phyloP scores from a whole-genome alignment of 2,113 vertebrate species.

The Lasiurus borealis region DNA sequence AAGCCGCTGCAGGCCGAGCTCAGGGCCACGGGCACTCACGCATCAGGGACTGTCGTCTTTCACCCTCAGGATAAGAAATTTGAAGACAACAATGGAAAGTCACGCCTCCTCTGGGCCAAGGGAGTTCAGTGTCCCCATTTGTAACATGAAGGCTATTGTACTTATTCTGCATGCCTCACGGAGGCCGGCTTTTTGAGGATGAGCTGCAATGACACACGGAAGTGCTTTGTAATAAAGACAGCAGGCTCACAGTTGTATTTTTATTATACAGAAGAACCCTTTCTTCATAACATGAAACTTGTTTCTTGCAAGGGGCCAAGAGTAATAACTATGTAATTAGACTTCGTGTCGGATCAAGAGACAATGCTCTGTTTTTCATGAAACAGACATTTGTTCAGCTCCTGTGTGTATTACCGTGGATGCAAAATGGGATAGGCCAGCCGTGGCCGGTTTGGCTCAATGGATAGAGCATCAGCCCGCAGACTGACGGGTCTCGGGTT shows the following conservation, averaged over 20 bases:
- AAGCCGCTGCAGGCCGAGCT: too few relatives aligned
- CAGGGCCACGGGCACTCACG: neutral
- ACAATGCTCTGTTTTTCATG: constrained; percentile 51
- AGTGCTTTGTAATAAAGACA: constrained; percentile 38
- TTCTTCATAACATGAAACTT: neutral
- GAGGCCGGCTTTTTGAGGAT: neutral
- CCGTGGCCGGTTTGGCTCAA: too few relatives aligned
- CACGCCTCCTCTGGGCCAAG: neutral
- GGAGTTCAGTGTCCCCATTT: neutral
- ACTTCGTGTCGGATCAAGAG: constrained; percentile 52
- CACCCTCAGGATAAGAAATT: neutral
- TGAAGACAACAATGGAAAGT: neutral
- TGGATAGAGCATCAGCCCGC: too few relatives aligned
- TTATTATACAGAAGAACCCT: constrained; percentile 51
- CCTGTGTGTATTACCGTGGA: neutral
- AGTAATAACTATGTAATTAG: constrained; percentile 72
- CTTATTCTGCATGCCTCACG: neutral
- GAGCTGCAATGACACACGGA: constrained; percentile 13
- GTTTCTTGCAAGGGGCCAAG: constrained; percentile 19
- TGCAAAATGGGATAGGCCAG: constrained; percentile 12
- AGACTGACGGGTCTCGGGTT: too few relatives aligned
- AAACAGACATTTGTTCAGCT: constrained; percentile 52
- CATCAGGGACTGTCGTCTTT: neutral
- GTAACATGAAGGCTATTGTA: neutral
- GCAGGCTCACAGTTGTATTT: neutral